phyloP scores from a whole-genome alignment of 2,888 invertebrate species.

The Acanthococcus lagerstroemiae region DNA sequence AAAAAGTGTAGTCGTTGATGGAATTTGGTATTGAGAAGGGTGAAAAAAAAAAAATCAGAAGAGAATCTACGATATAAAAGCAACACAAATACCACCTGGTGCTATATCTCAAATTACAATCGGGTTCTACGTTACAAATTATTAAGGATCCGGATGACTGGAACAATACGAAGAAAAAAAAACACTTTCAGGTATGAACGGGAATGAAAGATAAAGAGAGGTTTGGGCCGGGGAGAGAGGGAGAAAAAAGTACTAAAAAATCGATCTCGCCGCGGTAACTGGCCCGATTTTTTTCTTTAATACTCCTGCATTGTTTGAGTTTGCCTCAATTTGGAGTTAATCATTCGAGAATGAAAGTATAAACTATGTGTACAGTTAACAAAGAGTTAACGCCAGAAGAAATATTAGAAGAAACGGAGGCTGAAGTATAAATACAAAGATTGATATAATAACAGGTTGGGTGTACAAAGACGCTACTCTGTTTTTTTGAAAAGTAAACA shows the following conservation, averaged over 20 bases:
- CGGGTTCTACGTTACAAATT: conserved; percentile 26
- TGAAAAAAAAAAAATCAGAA: conserved; percentile 4
- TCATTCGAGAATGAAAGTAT: conserved; percentile 28
- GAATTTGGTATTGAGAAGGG: conserved; percentile 6
- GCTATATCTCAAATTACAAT: conserved; percentile 30
- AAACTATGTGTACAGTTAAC: neutral
- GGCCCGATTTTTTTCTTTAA: neutral
- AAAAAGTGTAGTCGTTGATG: conserved; percentile 10
- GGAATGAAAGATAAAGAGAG: neutral
- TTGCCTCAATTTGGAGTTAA: conserved; percentile 18
- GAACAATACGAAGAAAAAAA: conserved; percentile 13
- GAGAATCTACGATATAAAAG: neutral
- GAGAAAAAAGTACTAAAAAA: neutral
- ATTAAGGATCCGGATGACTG: conserved; percentile 22
- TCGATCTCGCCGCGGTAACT: conserved; percentile 1
- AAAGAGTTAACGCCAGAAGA: conserved; percentile 1
- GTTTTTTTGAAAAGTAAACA: neutral
- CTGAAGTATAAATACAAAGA: neutral
- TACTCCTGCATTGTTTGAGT: conserved; percentile 7
- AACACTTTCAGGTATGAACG: conserved; percentile 13
- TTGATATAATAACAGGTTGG: neutral
- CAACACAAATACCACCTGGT: conserved; percentile 26
- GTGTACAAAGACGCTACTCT: neutral
- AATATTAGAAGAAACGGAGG: conserved; percentile 10
- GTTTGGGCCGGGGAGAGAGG: neutral